These are phyloP conservation scores for Alectoris magna DNA, from an alignment of 2,797 vertebrate species.

Conservation along the genomic window DNA sequence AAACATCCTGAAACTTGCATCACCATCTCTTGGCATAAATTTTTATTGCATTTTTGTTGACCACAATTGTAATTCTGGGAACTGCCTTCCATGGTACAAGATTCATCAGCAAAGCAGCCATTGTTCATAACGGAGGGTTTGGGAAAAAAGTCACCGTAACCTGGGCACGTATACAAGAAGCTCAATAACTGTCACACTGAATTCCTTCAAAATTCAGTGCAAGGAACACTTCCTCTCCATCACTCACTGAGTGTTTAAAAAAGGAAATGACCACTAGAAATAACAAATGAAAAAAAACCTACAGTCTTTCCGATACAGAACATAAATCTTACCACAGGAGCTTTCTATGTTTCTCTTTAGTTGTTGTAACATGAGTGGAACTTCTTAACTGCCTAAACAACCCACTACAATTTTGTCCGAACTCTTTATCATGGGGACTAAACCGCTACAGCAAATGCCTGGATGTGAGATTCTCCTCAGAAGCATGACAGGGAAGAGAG, in stretches of 20 bases:
- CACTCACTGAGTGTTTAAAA: not conserved
- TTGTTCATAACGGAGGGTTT: not conserved
- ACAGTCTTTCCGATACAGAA: not conserved
- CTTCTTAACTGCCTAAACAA: not conserved
- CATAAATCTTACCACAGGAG: not conserved
- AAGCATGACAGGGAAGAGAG: not conserved
- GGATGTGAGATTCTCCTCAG: not conserved
- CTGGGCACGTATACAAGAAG: not conserved
- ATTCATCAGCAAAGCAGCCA: not conserved
- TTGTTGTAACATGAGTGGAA: not conserved
- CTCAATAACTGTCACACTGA: not conserved
- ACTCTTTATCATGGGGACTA: not conserved
- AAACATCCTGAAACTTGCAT: not conserved
- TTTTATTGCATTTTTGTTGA: not conserved
- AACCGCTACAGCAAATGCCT: not conserved
- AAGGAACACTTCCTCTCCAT: not conserved
- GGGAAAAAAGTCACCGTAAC: not conserved
- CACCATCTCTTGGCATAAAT: not conserved
- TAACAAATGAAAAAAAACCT: not conserved
- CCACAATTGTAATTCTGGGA: not conserved
- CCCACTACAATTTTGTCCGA: not conserved
- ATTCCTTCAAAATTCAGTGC: not conserved
- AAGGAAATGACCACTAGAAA: not conserved
- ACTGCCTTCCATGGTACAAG: not conserved
- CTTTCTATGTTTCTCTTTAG: not conserved